Evolutionary conservation across 2,797 vertebrate species (phyloP).

Genomic region (Sciurus vulgaris): DNA sequence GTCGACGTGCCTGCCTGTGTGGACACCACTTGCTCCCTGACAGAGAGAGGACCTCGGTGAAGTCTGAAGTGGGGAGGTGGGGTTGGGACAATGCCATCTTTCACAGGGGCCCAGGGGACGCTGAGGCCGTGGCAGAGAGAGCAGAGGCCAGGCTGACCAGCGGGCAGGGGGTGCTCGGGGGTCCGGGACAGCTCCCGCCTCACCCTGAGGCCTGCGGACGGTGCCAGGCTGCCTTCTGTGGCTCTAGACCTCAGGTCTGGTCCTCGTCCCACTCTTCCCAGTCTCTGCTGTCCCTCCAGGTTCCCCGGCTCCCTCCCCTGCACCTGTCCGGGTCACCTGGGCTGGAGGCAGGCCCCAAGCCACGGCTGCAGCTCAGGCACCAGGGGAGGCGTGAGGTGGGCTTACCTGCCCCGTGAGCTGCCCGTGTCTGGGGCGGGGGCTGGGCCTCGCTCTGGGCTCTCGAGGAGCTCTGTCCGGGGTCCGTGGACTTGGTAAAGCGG

Average conservation of each 20-base stretch:
- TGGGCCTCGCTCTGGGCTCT: too few relatives aligned
- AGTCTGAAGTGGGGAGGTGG: too few relatives aligned
- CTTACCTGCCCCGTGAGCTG: background rate
- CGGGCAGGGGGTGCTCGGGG: background rate
- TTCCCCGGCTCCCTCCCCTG: background rate
- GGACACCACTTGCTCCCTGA: background rate
- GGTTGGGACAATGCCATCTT: background rate
- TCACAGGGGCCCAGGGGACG: background rate
- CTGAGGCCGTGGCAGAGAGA: background rate
- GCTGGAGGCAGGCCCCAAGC: background rate
- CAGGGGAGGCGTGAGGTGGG: background rate
- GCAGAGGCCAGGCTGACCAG: background rate
- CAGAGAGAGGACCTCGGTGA: background rate
- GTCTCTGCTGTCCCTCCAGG: background rate
- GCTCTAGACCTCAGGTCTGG: too few relatives aligned
- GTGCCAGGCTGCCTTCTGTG: too few relatives aligned
- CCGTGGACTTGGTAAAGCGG: background rate
- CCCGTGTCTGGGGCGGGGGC: fast-evolving
- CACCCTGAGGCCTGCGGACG: background rate
- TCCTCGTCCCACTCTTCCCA: fast-evolving
- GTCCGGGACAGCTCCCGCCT: background rate
- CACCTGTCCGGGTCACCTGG: background rate
- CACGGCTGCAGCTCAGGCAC: background rate
- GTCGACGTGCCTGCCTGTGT: background rate
- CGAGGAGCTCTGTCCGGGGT: fast-evolving